These are phyloP conservation scores for Ardeotis arabs DNA, from an alignment of 2,113 vertebrate genomes.

Conservation along the genomic window DNA sequence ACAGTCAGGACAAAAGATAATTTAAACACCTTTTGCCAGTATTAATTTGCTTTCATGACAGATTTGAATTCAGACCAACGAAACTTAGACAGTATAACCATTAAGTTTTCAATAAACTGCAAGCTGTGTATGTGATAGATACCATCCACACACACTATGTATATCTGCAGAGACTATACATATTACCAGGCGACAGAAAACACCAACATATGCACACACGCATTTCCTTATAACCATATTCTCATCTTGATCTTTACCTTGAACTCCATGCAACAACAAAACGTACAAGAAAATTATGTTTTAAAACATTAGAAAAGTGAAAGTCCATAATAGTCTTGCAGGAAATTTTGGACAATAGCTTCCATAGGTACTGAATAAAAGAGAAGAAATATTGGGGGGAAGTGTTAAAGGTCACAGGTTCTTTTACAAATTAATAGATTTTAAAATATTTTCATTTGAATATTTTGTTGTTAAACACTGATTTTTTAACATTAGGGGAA, in stretches of 20 bases:
- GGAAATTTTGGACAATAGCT: neutral
- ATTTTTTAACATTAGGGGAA: neutral
- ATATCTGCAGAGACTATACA: neutral
- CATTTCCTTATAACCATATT: neutral
- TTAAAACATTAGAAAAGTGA: neutral
- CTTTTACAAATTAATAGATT: neutral
- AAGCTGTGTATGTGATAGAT: neutral
- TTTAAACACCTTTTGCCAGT: neutral
- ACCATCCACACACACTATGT: neutral
- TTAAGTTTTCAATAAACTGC: neutral
- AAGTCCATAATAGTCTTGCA: neutral
- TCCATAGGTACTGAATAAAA: neutral
- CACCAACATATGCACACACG: neutral
- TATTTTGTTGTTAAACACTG: neutral
- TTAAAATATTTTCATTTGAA: neutral
- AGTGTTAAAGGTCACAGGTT: neutral
- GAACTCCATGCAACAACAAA: neutral
- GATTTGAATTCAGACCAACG: neutral
- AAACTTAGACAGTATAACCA: neutral
- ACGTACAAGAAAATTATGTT: neutral
- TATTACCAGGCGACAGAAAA: neutral
- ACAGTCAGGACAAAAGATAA: neutral
- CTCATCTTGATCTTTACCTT: neutral
- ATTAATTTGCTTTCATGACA: neutral
- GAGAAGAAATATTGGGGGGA: accelerated